phyloP scores from a whole-genome alignment of 1,140 invertebrate species.

The Littorina saxatilis region DNA sequence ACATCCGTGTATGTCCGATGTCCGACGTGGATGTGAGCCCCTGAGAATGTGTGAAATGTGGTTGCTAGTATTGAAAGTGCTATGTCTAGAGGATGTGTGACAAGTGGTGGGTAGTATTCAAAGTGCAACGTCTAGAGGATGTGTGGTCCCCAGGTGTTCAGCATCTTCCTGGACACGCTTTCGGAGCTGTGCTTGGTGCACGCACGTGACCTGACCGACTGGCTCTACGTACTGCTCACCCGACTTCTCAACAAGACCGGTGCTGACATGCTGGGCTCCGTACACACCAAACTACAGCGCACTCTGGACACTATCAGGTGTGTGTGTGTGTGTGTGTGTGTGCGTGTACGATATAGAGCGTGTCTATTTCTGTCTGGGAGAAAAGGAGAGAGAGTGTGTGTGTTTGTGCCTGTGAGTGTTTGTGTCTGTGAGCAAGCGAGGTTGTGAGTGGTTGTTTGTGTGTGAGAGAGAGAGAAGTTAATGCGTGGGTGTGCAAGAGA shows the following conservation, averaged over 20 bases:
- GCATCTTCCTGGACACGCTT: slow-evolving; percentile 93
- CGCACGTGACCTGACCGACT: slow-evolving; percentile 89
- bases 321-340: not conserved
- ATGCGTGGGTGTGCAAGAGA: no score
- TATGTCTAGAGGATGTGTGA: no score
- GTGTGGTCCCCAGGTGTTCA: slow-evolving; percentile 82
- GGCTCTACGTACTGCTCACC: slow-evolving; percentile 91
- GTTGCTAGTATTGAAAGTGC: no score
- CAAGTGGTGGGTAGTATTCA: no score
- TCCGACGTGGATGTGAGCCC: no score
- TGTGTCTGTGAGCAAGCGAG: not conserved
- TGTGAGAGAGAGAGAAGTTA: no score
- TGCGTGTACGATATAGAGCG: not conserved
- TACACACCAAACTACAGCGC: slow-evolving; percentile 89
- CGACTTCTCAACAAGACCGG: slow-evolving; percentile 91
- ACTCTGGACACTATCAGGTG: slow-evolving; percentile 61
- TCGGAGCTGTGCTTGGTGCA: slow-evolving; percentile 92
- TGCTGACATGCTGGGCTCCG: slow-evolving; percentile 90
- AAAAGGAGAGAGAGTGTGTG: no score
- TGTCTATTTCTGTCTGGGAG: not conserved
- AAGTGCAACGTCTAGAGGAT: no score
- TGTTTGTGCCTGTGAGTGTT: no score
- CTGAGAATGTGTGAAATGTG: no score
- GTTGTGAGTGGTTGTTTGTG: no score
- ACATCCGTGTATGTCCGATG: no score